These are phyloP conservation scores for Octodon degus DNA, from an alignment of 2,113 vertebrate species.

Conservation along the genomic window DNA sequence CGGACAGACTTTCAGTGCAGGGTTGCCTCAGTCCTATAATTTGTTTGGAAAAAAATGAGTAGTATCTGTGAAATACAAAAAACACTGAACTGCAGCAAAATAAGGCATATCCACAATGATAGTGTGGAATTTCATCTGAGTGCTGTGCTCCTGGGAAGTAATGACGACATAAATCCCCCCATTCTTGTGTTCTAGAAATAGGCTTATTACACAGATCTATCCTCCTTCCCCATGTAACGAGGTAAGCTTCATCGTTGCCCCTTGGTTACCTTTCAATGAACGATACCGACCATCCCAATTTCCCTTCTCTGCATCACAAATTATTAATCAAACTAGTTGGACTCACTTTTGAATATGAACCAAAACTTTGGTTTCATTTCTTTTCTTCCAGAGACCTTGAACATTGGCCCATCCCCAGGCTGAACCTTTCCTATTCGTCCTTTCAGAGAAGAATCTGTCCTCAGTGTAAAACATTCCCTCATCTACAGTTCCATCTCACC, in stretches of 20 bases:
- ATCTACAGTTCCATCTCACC: background rate
- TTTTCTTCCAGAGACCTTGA: background rate
- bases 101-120: background rate
- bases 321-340: conserved; percentile 1
- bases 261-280: background rate
- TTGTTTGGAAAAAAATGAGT: background rate
- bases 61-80: background rate
- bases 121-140: background rate
- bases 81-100: background rate
- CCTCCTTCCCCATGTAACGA: background rate
- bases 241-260: background rate
- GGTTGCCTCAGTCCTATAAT: background rate
- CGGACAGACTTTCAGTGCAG: background rate
- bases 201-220: background rate
- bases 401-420: background rate
- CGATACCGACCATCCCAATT: background rate
- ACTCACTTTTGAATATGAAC: background rate
- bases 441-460: background rate
- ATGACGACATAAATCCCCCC: background rate
- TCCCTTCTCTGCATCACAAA: background rate
- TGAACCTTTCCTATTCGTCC: too few species aligned
- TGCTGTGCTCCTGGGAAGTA: background rate
- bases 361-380: background rate
- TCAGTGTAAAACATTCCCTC: background rate
- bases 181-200: background rate